Evolutionary conservation across 2,113 vertebrate genomes (phyloP), one percentile per base, ranked within the genome.

Genomic region (Tetrao urogallus): DNA sequence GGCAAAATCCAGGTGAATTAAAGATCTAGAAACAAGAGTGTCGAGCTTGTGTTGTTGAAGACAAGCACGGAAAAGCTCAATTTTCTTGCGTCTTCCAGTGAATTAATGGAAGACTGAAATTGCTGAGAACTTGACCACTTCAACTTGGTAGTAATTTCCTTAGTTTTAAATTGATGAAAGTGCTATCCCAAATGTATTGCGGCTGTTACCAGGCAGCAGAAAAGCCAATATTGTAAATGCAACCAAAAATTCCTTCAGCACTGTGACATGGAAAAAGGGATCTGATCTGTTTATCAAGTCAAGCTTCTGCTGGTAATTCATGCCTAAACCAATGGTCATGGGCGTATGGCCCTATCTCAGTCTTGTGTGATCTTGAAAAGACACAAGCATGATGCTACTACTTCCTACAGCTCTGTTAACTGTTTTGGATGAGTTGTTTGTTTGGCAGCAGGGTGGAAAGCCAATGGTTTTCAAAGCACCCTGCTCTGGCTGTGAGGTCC

Each of bases 401-500:
- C 58, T 11, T 2, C 56, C n/a, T 42, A 14, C 16, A 56, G 30
- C 0, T 19, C 1, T 2, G 28, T 32, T 14, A 25, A 69, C 36
- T 25, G 20, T 66, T 47, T 18, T 11, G 36, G 38, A 74, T 1
- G 1, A 11, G 38, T 6, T 13, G 16, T 16, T 11, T 3, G 4
- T 52, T 7, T 6, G 6, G 47, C 18, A 36, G 16, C 0, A 2
- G 30, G 1, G 6, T 64, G 10, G 36, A 13, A 8, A 61, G 34
- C 9, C 20, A 13, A 11, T 60, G 1, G 7, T 6, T 69, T 69
- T 36, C 50, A 48, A 18, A 28, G 22, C 30, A 5, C 17, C 2
- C 11, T 12, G 4, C 20, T 22, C 3, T 2, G 7, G 57, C 36
- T 6, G 1, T 0, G 28, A 21, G 25, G 3, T 2, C n/a, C 15